A percentile compares a stretch with the other conserved stretches of the same genome.
Conservation (phyloP, 2,113 vertebrate genomes). For the Pterocles burchelli region DNA sequence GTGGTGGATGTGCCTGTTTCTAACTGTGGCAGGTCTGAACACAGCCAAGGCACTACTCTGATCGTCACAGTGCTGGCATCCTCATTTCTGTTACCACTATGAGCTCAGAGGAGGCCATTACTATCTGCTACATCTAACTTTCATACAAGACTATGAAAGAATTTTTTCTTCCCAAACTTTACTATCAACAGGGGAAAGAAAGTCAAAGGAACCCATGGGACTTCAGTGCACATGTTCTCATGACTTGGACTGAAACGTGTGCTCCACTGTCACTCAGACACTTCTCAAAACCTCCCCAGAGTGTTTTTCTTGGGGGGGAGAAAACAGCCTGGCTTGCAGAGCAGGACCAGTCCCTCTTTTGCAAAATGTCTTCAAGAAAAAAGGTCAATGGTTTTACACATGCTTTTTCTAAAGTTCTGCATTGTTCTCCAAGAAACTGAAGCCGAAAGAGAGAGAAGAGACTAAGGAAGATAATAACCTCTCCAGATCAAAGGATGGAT, state of each 20-base stretch:
- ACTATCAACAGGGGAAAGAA: background rate
- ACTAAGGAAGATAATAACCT: background rate
- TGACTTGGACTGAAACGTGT: background rate
- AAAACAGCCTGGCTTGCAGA: background rate
- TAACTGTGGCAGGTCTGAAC: background rate
- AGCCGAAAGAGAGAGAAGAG: background rate
- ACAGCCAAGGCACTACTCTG: background rate
- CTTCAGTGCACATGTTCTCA: background rate
- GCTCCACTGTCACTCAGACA: rapidly evolving
- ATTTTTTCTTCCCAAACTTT: background rate
- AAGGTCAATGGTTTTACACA: background rate
- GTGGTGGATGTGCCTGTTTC: background rate
- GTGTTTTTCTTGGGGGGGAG: background rate
- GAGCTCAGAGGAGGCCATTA: background rate
- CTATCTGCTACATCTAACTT: background rate
- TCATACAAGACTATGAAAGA: background rate
- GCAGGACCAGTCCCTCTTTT: background rate
- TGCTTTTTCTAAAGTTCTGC: background rate
- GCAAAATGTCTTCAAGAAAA: background rate
- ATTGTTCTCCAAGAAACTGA: background rate
- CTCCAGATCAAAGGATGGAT: background rate
- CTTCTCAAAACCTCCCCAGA: background rate
- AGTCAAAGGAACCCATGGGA: background rate
- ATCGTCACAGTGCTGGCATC: background rate
- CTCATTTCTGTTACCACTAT: background rate